Percentiles rank a stretch among this genome's conserved stretches.
phyloP scores from a whole-genome alignment of 2,113 vertebrate genomes.

The Microcebus tavaratra region DNA sequence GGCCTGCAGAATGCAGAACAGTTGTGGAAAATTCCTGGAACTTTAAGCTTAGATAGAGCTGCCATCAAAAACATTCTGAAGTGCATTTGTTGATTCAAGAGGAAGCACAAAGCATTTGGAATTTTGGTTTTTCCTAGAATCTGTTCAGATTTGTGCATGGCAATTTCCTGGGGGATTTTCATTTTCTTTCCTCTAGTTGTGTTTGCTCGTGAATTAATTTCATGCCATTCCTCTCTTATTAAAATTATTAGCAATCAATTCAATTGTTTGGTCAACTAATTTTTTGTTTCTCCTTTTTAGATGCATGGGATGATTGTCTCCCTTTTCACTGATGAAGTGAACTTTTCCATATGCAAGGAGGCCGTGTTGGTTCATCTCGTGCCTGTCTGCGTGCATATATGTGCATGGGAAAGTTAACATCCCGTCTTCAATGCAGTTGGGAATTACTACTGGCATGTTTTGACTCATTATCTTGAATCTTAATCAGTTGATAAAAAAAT shows the following conservation, averaged over 20 bases:
- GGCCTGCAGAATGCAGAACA: slow-evolving; percentile 58
- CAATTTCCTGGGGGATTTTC: slow-evolving; percentile 57
- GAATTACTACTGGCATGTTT: slow-evolving; percentile 83
- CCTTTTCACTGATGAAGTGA: slow-evolving; percentile 34
- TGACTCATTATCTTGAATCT: slow-evolving; percentile 84
- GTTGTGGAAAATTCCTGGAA: slow-evolving; percentile 65
- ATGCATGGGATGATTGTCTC: not conserved
- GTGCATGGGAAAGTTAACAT: slow-evolving; percentile 71
- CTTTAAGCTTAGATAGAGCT: slow-evolving; percentile 49
- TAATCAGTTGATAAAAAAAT: slow-evolving; percentile 83
- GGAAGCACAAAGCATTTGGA: slow-evolving; percentile 63
- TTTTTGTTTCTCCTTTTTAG: not conserved
- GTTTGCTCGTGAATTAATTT: slow-evolving; percentile 50
- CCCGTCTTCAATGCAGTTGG: slow-evolving; percentile 71
- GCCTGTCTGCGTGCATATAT: slow-evolving; percentile 42
- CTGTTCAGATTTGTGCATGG: not conserved
- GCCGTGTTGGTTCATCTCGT: not conserved
- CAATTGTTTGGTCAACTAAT: not conserved
- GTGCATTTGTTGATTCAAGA: slow-evolving; percentile 65
- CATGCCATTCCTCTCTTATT: not conserved
- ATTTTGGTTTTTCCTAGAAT: slow-evolving; percentile 67
- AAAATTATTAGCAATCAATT: not conserved
- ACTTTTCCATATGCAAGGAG: not conserved
- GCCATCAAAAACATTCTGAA: slow-evolving; percentile 79
- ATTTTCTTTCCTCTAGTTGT: not conserved